A percentile compares a stretch with the other conserved stretches of the same genome.
phyloP scores from a whole-genome alignment of 1,140 invertebrate genomes.

The Helicoverpa zea region DNA sequence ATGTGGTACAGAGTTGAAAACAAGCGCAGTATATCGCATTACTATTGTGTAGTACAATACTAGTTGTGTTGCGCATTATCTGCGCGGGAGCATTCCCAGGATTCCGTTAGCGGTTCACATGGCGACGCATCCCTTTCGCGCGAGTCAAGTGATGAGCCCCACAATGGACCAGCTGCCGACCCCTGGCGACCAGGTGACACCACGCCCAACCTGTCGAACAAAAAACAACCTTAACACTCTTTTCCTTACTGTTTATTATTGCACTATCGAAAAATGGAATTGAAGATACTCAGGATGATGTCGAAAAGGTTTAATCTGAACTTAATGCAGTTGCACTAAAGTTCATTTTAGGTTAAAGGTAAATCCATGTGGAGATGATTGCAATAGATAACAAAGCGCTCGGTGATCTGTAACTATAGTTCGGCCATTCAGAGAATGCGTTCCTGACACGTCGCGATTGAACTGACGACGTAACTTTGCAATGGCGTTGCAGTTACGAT shows the following conservation, averaged over 20 bases:
- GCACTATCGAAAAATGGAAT: constrained; percentile 26
- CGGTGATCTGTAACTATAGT: constrained; percentile 81
- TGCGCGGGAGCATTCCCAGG: constrained; percentile 74
- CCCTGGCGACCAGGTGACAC: constrained; percentile 75
- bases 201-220: constrained; percentile 27
- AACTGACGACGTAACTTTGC: no score
- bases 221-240: constrained; percentile 57
- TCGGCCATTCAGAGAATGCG: no score
- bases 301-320: constrained; percentile 65
- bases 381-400: constrained; percentile 79
- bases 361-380: constrained; percentile 64
- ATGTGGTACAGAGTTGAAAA: constrained; percentile 28
- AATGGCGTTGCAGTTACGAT: no score
- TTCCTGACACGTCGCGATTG: no score
- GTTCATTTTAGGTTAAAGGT: constrained; percentile 60
- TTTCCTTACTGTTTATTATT: not conserved
- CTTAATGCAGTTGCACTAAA: constrained; percentile 60
- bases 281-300: constrained; percentile 54
- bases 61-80: constrained; percentile 60
- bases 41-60: constrained; percentile 66
- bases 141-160: constrained; percentile 82
- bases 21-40: constrained; percentile 68
- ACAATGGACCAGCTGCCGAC: constrained; percentile 81
- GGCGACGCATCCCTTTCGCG: constrained; percentile 81
- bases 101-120: constrained; percentile 81